Evolutionary conservation across 2,113 vertebrate species (phyloP), one percentile per base, ranked within the genome.

Genomic region (Microcebus tavaratra): DNA sequence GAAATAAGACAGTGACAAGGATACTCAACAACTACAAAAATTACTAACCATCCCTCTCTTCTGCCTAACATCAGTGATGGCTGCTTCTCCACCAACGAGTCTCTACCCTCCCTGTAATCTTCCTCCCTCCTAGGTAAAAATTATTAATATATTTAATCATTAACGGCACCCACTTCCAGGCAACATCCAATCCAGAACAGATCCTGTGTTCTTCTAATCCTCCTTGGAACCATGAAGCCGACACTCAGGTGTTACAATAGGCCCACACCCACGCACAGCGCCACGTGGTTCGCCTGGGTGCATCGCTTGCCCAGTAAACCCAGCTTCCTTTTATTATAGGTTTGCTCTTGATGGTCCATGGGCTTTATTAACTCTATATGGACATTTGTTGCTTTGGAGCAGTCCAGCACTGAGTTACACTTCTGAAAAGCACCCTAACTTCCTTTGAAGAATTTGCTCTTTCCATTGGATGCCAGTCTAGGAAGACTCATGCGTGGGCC

Each of bases 221-320:
- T 70, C 53, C 39, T 61, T 25, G 67, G 61, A 90, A 68, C 34
- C 36, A 63, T 55, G 42, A 91, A 96, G 59, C 57, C 85, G 63
- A 92, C n/a, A 29, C 25, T 53, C 17, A 57, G 3, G 12, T 14
- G 11, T 15, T 29, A 3, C 15, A 75, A 85, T 45, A 80, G 79
- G 20, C 57, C 48, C 48, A 45, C 39, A 39, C 10, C n/a, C 59
- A 36, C 17, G 13, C 72, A 55, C 0, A 2, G 13, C 0, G 2
- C 2, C 20, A 39, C 36, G 12, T 0, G 9, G 1, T 39, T 61
- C 70, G 12, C 75, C 42, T 20, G 20, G 57, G 25, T 8, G 20
- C 45, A 34, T 9, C 2, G 55, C 29, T 50, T 59, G 36, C 73
- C 67, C 67, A 63, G 8, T 50, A 78, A 86, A 67, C 10, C 11